These are phyloP conservation scores for Pipistrellus nathusii DNA, from an alignment of 2,797 vertebrate species.

Conservation along the genomic window DNA sequence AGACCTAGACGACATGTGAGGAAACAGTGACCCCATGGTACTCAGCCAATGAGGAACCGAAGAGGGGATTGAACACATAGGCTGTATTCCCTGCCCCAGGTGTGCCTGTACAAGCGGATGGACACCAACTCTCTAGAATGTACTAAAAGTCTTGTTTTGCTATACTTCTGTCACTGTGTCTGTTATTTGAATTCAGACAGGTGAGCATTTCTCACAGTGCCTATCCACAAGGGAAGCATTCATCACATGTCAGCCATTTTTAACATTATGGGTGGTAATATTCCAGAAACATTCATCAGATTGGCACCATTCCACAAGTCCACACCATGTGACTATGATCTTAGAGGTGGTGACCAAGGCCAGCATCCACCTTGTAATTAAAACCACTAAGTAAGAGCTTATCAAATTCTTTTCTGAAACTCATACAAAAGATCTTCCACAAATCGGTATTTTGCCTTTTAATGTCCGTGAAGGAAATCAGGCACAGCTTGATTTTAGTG, in stretches of 20 bases:
- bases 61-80: no score
- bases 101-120: no score
- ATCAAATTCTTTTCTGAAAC: conserved; percentile 20
- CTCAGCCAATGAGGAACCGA: no score
- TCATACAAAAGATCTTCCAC: neutral
- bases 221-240: neutral
- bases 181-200: no score
- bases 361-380: conserved; percentile 12
- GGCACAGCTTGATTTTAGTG: conserved; percentile 53
- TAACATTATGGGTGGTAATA: neutral
- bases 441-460: conserved; percentile 38
- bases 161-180: no score
- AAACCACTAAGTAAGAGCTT: conserved; percentile 26
- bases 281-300: conserved; percentile 14
- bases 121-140: no score
- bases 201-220: no score
- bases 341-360: neutral
- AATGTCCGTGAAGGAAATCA: conserved; percentile 51
- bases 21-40: no score
- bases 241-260: neutral
- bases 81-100: no score
- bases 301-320: conserved; percentile 2
- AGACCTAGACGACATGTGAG: no score
- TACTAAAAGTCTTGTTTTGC: no score
- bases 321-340: neutral